phyloP scores from a whole-genome alignment of 1,140 invertebrate species.

The Luehdorfia chinensis region DNA sequence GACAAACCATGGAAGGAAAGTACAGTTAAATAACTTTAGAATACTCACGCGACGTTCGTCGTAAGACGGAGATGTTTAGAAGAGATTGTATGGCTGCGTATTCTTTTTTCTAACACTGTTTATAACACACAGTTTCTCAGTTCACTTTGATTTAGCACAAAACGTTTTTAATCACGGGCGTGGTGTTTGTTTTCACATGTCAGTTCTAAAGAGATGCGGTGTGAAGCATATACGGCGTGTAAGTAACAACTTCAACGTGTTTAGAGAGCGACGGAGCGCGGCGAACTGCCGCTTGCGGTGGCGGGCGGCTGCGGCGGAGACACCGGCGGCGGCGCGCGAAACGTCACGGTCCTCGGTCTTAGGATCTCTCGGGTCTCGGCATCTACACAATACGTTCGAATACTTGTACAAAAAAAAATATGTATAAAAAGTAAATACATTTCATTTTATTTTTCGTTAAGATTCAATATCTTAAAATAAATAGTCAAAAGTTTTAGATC shows the following conservation, averaged over 20 bases:
- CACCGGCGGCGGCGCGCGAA: constrained; percentile 26
- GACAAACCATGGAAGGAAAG: constrained; percentile 61
- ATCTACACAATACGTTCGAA: constrained; percentile 33
- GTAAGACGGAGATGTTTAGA: constrained; percentile 41
- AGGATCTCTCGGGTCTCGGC: constrained; percentile 32
- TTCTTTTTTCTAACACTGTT: constrained; percentile 25
- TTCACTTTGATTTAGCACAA: constrained; percentile 46
- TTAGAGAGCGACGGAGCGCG: constrained; percentile 39
- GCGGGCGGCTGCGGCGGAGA: constrained; percentile 20
- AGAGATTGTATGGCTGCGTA: constrained; percentile 34
- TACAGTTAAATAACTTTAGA: constrained; percentile 67
- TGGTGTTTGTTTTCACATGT: constrained; percentile 45
- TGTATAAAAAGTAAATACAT: background rate
- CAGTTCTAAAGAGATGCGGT: constrained; percentile 49
- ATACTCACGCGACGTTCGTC: constrained; percentile 54
- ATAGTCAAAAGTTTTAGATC: too few relatives aligned
- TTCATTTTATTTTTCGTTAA: background rate
- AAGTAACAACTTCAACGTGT: constrained; percentile 18
- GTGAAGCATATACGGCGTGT: constrained; percentile 21
- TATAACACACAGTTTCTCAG: constrained; percentile 30
- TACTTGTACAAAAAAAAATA: constrained; percentile 24
- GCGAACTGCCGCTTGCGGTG: constrained; percentile 41
- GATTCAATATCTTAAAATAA: too few relatives aligned
- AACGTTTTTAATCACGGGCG: constrained; percentile 41
- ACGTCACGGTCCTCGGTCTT: constrained; percentile 39